These are phyloP conservation scores for Platorchestia sp. DNA, from an alignment of 1,140 invertebrate genomes.

Conservation along the genomic window DNA sequence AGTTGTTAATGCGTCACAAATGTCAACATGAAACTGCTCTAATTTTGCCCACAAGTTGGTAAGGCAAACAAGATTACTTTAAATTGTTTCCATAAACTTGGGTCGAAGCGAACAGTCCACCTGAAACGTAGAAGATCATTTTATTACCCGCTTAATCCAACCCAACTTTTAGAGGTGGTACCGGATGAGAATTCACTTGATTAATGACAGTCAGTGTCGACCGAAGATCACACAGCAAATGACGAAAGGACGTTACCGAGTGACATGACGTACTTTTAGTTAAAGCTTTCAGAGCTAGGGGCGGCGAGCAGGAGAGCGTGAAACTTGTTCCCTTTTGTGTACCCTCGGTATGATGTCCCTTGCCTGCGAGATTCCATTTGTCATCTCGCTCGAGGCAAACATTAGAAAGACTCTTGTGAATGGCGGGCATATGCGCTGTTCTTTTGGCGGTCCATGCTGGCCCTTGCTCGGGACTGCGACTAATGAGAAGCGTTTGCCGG, in stretches of 20 bases:
- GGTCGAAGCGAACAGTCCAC: too few species aligned
- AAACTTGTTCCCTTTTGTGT: conserved; percentile 20
- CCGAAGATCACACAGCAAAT: neutral
- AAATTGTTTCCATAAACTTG: too few species aligned
- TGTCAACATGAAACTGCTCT: neutral
- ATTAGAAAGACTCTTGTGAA: conserved; percentile 38
- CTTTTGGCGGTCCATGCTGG: neutral
- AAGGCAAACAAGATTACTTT: neutral
- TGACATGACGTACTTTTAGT: neutral
- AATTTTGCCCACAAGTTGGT: neutral
- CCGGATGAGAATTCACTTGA: neutral
- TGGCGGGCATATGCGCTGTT: neutral
- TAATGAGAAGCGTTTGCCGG: conserved; percentile 12
- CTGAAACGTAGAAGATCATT: too few species aligned
- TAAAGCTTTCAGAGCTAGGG: neutral
- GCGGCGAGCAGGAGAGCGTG: neutral
- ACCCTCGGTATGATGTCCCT: conserved; percentile 31
- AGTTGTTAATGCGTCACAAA: too few species aligned
- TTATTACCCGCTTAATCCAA: neutral
- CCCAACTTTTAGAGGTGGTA: neutral
- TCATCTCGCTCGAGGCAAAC: conserved; percentile 22
- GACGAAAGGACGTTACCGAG: neutral
- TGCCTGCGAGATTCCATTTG: conserved; percentile 15
- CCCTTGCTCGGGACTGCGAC: neutral
- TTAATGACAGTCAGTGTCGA: neutral